Percentiles rank a stretch among this genome's conserved stretches.
Evolutionary conservation across 2,888 invertebrate genomes (phyloP).

Genomic region (Dilophus febrilis): DNA sequence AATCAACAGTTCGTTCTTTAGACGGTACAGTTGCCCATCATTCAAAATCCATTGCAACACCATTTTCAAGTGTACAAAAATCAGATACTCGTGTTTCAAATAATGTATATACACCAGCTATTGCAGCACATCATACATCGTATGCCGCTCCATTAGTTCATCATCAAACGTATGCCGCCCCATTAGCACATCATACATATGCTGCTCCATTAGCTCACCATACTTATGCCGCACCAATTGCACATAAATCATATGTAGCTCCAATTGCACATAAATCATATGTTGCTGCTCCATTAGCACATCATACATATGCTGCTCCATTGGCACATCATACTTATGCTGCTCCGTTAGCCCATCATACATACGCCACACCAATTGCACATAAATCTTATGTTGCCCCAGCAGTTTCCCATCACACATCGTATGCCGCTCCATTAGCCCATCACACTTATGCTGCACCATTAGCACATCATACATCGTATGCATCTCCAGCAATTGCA

Average conservation of each 20-base stretch:
- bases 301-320: conserved; percentile 20
- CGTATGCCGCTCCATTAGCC: too few species aligned
- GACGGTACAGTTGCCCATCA: conserved; percentile 39
- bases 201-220: conserved; percentile 23
- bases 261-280: conserved; percentile 20
- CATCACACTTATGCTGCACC: too few species aligned
- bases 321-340: conserved; percentile 19
- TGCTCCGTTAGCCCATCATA: conserved; percentile 15
- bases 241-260: conserved; percentile 17
- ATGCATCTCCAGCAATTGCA: too few species aligned
- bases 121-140: too few species aligned
- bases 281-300: conserved; percentile 28
- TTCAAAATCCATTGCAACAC: conserved; percentile 40
- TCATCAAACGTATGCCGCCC: conserved; percentile 11
- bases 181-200: conserved; percentile 7
- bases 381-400: conserved; percentile 26
- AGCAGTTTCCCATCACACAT: conserved; percentile 28
- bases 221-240: conserved; percentile 15
- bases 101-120: conserved; percentile 34
- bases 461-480: too few species aligned
- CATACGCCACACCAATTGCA: conserved; percentile 19
- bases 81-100: conserved; percentile 39
- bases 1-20: conserved; percentile 39
- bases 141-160: too few species aligned
- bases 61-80: conserved; percentile 42